phyloP scores from a whole-genome alignment of 2,797 vertebrate species.

The Australoheros facetus region DNA sequence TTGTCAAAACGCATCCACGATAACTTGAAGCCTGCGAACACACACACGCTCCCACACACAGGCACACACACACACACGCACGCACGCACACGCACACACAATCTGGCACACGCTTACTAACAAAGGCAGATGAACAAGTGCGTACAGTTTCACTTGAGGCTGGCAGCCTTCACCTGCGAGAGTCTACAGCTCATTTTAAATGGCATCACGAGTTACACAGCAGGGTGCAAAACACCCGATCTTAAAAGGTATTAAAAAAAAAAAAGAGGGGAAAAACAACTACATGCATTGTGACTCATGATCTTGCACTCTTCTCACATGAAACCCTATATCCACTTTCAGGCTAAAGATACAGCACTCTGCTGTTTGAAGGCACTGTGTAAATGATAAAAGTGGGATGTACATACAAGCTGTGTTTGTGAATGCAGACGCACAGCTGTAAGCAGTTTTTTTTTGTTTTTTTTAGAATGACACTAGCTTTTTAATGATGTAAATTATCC shows the following conservation, averaged over 20 bases:
- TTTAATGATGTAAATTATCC: background rate
- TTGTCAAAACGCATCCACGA: slow-evolving; percentile 68
- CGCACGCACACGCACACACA: background rate
- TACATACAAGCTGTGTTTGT: slow-evolving; percentile 4
- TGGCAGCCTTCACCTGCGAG: slow-evolving; percentile 63
- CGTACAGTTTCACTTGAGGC: slow-evolving; percentile 57
- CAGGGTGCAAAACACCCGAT: slow-evolving; percentile 61
- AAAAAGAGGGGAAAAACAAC: slow-evolving; percentile 36
- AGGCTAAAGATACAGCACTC: slow-evolving; percentile 8
- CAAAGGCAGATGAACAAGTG: slow-evolving; percentile 52
- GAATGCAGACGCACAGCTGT: background rate
- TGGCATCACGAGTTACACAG: slow-evolving; percentile 62
- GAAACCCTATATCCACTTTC: slow-evolving; percentile 3
- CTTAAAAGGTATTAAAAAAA: slow-evolving; percentile 35
- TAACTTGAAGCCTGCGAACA: slow-evolving; percentile 53
- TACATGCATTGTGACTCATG: slow-evolving; percentile 36
- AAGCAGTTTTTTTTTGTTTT: too few relatives aligned
- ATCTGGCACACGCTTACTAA: slow-evolving; percentile 14
- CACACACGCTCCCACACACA: background rate
- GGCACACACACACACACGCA: background rate
- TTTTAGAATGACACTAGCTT: background rate
- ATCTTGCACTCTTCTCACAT: slow-evolving; percentile 23
- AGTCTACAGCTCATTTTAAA: slow-evolving; percentile 70
- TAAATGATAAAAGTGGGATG: slow-evolving; percentile 1
- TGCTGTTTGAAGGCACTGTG: background rate